These are phyloP conservation scores for Ammodytes marinus DNA, from an alignment of 2,113 vertebrate species.

Conservation along the genomic window DNA sequence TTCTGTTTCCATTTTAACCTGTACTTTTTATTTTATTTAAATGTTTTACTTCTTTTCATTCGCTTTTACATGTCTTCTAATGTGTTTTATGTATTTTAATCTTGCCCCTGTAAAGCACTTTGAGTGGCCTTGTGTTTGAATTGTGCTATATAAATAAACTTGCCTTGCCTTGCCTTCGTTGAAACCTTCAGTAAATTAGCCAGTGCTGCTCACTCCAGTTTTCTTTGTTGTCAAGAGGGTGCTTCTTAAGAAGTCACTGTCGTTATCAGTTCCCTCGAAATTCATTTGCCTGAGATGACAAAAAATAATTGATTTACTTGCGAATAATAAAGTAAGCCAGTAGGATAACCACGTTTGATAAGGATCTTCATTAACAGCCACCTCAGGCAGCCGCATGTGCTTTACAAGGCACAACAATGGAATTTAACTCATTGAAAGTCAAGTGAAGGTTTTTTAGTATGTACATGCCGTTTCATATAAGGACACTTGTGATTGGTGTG, in stretches of 20 bases:
- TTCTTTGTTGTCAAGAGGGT: conserved; percentile 22
- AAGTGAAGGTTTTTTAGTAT: not conserved
- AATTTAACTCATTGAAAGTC: not conserved
- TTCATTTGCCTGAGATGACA: not conserved
- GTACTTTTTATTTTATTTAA: too few species aligned
- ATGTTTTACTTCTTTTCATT: too few species aligned
- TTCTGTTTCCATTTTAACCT: too few species aligned
- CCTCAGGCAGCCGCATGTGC: not conserved
- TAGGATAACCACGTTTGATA: not conserved
- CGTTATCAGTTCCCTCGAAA: conserved; percentile 42
- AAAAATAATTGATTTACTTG: not conserved
- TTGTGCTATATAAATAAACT: too few species aligned
- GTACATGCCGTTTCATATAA: not conserved
- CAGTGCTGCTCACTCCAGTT: not conserved
- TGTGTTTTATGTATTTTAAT: too few species aligned
- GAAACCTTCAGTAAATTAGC: not conserved
- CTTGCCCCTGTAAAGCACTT: too few species aligned
- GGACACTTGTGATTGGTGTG: not conserved
- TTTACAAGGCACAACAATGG: not conserved
- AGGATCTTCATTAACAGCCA: conserved; percentile 1
- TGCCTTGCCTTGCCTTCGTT: too few species aligned
- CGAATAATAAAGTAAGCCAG: not conserved
- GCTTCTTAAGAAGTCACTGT: conserved; percentile 12
- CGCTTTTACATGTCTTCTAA: too few species aligned
- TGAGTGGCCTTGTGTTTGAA: too few species aligned